Evolutionary conservation across 2,888 invertebrate species (phyloP).

Genomic region (Cephus runcator): DNA sequence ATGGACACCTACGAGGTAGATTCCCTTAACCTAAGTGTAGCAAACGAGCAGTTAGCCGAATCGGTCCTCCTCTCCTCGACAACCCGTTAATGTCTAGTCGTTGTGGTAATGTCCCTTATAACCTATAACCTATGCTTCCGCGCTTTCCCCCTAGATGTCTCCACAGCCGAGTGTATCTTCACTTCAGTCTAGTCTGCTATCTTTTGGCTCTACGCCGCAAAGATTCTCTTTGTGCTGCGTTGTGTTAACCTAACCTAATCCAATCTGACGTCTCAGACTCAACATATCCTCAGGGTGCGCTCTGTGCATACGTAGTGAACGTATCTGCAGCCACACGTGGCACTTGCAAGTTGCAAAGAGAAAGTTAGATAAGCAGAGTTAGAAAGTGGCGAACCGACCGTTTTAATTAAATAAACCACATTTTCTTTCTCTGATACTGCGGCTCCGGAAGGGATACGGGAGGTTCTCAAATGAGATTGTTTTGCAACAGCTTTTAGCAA

Average conservation of each 20-base stretch:
- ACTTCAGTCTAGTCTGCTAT: too few species aligned
- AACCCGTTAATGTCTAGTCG: constrained; percentile 30
- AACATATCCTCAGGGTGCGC: too few species aligned
- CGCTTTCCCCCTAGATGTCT: background rate
- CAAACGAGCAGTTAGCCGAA: constrained; percentile 27
- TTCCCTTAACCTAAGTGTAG: background rate
- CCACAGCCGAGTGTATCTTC: too few species aligned
- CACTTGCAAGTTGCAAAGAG: too few species aligned
- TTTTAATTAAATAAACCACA: constrained; percentile 19
- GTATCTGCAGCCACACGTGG: too few species aligned
- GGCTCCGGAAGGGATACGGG: background rate
- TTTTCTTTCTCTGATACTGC: constrained; percentile 1
- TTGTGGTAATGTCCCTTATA: constrained; percentile 31
- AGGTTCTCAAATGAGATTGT: background rate
- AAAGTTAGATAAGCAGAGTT: too few species aligned
- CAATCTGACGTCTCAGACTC: too few species aligned
- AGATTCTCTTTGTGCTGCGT: too few species aligned
- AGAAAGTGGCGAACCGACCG: background rate
- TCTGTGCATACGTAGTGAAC: too few species aligned
- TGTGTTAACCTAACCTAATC: too few species aligned
- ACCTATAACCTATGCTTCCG: constrained; percentile 26
- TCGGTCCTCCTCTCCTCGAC: constrained; percentile 18
- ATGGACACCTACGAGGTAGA: constrained; percentile 16
- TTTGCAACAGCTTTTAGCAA: constrained; percentile 4
- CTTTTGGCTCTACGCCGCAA: too few species aligned